Evolutionary conservation across 2,888 invertebrate species (phyloP).

Genomic region (Alentia gelatinosa): DNA sequence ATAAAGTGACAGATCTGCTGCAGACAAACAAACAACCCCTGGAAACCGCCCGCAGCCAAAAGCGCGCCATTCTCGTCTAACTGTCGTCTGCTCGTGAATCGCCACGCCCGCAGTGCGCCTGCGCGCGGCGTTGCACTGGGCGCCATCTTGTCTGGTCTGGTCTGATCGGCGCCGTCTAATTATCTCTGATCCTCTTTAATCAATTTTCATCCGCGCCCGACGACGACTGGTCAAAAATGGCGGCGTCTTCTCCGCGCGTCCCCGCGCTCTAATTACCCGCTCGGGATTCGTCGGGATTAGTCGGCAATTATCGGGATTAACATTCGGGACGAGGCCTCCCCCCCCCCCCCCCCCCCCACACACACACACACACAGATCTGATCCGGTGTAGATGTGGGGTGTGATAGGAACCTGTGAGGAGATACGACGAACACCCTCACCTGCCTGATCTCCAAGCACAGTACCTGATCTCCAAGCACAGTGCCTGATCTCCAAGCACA

Average conservation of each 20-base stretch:
- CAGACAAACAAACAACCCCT: too few relatives aligned
- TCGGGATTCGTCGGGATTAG: constrained; percentile 11
- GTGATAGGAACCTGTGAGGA: too few relatives aligned
- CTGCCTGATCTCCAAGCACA: neutral
- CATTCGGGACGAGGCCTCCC: neutral
- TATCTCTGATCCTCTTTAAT: neutral
- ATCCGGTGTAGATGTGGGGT: neutral
- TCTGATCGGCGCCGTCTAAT: neutral
- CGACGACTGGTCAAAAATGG: neutral
- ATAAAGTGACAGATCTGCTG: too few relatives aligned
- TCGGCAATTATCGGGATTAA: neutral
- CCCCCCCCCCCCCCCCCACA: neutral
- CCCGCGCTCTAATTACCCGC: constrained; percentile 11
- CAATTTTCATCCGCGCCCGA: neutral
- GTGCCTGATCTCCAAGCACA: too few relatives aligned
- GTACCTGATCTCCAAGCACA: too few relatives aligned
- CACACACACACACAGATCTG: neutral
- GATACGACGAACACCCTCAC: too few relatives aligned
- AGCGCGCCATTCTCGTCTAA: neutral
- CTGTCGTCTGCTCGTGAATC: constrained; percentile 2
- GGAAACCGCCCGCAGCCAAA: neutral
- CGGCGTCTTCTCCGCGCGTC: neutral
- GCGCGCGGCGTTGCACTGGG: neutral
- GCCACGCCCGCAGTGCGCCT: neutral
- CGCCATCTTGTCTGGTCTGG: neutral